These are phyloP conservation scores for Campylorhamphus procurvoides DNA, from an alignment of 2,113 vertebrate genomes.

Conservation along the genomic window DNA sequence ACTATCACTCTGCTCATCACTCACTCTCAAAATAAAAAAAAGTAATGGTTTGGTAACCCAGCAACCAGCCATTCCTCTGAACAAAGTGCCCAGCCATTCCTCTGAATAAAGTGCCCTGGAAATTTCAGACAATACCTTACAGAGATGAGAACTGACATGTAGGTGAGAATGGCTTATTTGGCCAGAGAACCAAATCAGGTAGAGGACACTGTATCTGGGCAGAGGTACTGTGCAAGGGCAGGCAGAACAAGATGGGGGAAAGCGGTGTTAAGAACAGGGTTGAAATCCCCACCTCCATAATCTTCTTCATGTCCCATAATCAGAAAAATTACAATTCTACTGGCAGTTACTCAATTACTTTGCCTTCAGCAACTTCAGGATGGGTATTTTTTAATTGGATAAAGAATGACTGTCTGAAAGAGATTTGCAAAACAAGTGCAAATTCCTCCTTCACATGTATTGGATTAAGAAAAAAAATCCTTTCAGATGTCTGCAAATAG, in stretches of 20 bases:
- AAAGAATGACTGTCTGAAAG: slow-evolving; percentile 16
- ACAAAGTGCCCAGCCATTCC: background rate
- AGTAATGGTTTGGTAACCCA: background rate
- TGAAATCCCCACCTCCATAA: background rate
- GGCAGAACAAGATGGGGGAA: background rate
- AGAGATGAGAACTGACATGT: background rate
- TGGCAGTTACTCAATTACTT: background rate
- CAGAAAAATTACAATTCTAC: background rate
- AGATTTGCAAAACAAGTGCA: slow-evolving; percentile 24
- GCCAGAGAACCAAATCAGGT: background rate
- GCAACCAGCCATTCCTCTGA: background rate
- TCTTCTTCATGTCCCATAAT: background rate
- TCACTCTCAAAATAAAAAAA: background rate
- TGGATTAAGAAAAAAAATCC: slow-evolving; percentile 7
- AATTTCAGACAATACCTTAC: background rate
- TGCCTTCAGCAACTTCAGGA: slow-evolving; percentile 4
- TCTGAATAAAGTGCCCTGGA: background rate
- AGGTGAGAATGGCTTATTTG: background rate
- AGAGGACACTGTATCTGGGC: background rate
- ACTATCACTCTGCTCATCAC: background rate
- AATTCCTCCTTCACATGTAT: background rate
- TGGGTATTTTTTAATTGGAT: slow-evolving; percentile 31
- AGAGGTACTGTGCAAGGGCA: background rate
- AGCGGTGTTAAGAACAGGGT: background rate
- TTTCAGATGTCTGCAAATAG: slow-evolving; percentile 12